Percentiles rank a stretch among this genome's conserved stretches.
These are phyloP conservation scores for Neotragus moschatus DNA, from an alignment of 2,113 vertebrate species.

Conservation along the genomic window DNA sequence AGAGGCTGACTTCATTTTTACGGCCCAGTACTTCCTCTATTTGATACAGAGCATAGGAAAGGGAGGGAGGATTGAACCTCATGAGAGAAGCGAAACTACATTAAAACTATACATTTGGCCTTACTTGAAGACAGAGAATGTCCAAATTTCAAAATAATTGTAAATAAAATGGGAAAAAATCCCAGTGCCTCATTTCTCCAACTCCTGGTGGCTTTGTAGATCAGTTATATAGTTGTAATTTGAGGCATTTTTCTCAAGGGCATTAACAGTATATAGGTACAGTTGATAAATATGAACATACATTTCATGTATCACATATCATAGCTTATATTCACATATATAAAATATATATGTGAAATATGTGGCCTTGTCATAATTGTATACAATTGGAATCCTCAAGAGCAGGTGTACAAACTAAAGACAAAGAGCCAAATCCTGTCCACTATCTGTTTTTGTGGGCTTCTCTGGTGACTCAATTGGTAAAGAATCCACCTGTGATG, in stretches of 20 bases:
- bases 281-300: not conserved
- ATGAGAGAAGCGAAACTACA: not conserved
- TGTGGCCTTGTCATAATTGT: not conserved
- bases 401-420: not conserved
- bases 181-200: not conserved
- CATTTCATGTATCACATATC: not conserved
- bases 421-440: not conserved
- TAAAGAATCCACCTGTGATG: not conserved
- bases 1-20: not conserved
- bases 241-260: not conserved
- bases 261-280: not conserved
- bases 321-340: not conserved
- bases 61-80: not conserved
- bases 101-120: not conserved
- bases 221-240: not conserved
- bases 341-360: not conserved
- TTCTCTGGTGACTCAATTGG: not conserved
- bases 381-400: not conserved
- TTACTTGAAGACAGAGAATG: too few species aligned
- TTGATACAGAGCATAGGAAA: not conserved
- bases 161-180: conserved; percentile 5
- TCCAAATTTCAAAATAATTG: not conserved
- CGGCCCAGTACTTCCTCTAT: not conserved
- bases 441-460: not conserved
- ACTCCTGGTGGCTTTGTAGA: not conserved